Conservation (phyloP, 2,888 invertebrate species). For the Mythimna ferrago region DNA sequence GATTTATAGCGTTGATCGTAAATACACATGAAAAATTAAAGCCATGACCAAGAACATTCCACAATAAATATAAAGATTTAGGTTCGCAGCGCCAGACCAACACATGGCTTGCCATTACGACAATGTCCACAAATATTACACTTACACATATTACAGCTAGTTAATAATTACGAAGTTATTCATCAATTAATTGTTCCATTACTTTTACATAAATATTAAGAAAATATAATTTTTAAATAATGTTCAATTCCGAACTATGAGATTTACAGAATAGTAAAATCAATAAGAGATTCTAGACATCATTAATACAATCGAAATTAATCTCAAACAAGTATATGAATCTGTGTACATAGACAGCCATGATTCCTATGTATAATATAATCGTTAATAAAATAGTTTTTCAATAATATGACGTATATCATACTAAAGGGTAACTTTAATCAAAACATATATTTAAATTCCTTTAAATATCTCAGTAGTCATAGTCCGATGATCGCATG, state of each 20-base stretch:
- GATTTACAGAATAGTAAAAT: conserved; percentile 69
- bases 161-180: conserved; percentile 66
- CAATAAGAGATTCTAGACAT: conserved; percentile 68
- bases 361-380: conserved; percentile 68
- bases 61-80: conserved; percentile 52
- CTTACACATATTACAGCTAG: conserved; percentile 64
- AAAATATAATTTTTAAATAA: conserved; percentile 85
- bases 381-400: conserved; percentile 81
- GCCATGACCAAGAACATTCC: conserved; percentile 75
- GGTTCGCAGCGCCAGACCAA: conserved; percentile 33
- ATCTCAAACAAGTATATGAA: conserved; percentile 54
- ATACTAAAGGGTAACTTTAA: conserved; percentile 80
- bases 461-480: conserved; percentile 78
- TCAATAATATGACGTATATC: conserved; percentile 69
- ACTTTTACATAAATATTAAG: conserved; percentile 81
- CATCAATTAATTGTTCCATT: conserved; percentile 70
- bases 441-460: conserved; percentile 76
- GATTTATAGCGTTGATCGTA: conserved; percentile 21
- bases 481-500: conserved; percentile 73
- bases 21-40: conserved; percentile 72
- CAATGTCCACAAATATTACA: conserved; percentile 58
- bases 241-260: conserved; percentile 83
- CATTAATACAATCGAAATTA: conserved; percentile 54
- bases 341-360: conserved; percentile 52
- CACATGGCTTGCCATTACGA: conserved; percentile 39